Percentiles rank a stretch among this genome's conserved stretches.
Conservation (phyloP, 2,888 invertebrate genomes). For the Rhynchonema sp. region DNA sequence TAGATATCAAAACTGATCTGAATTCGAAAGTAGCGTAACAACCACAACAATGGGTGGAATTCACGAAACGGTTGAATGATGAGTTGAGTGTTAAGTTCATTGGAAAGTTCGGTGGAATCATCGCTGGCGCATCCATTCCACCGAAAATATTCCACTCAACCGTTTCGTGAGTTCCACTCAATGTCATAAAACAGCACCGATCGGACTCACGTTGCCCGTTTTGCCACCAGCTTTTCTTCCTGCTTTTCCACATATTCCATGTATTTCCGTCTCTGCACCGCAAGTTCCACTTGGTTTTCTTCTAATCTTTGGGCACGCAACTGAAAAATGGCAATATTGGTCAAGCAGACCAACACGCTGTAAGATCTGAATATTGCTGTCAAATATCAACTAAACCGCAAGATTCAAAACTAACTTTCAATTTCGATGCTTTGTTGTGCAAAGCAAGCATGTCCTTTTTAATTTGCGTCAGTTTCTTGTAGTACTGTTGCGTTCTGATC, state of each 20-base stretch:
- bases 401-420: background rate
- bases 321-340: no score
- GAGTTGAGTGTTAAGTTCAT: no score
- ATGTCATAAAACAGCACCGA: background rate
- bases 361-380: background rate
- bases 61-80: no score
- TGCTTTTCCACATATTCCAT: background rate
- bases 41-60: no score
- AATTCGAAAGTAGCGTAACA: no score
- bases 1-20: no score
- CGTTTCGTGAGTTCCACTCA: background rate
- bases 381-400: background rate
- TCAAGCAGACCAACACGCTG: no score
- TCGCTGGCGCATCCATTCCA: background rate
- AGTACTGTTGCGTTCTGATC: constrained; percentile 3
- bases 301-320: background rate
- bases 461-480: background rate
- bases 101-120: no score
- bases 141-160: background rate
- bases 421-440: background rate
- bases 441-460: constrained; percentile 2
- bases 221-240: background rate
- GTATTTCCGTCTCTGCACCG: background rate
- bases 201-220: background rate
- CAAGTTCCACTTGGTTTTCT: background rate